phyloP scores from a whole-genome alignment of 2,113 vertebrate genomes.

The Eclectus roratus region DNA sequence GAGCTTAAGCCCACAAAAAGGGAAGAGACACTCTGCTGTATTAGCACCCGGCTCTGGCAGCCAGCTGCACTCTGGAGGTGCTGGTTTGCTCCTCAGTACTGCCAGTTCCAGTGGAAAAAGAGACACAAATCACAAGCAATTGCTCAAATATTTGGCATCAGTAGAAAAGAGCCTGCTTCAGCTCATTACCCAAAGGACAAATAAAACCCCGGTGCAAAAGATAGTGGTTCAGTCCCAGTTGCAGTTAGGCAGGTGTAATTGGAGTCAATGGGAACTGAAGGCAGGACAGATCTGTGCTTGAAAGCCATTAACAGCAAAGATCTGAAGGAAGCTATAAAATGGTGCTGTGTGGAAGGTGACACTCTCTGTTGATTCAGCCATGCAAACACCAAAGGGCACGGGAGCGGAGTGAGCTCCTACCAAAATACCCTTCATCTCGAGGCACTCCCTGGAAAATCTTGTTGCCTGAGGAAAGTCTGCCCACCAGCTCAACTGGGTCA shows the following conservation, averaged over 20 bases:
- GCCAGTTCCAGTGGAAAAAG: background rate
- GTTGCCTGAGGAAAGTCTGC: background rate
- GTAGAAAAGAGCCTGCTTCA: background rate
- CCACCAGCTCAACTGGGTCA: background rate
- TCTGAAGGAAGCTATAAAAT: background rate
- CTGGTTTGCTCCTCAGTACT: background rate
- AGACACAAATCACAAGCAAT: background rate
- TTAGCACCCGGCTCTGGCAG: background rate
- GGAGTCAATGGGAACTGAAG: background rate
- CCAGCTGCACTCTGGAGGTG: background rate
- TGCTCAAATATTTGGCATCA: background rate
- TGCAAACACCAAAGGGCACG: fast-evolving
- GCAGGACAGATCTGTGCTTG: background rate
- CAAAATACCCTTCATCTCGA: background rate
- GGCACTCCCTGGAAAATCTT: background rate
- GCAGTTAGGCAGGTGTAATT: background rate
- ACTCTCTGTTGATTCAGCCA: background rate
- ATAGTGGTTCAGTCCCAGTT: background rate
- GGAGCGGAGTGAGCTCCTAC: background rate
- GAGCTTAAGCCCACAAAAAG: background rate
- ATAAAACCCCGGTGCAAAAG: background rate
- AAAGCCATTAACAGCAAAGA: background rate
- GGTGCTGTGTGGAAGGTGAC: background rate
- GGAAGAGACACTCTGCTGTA: background rate
- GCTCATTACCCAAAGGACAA: background rate